Evolutionary conservation across 2,113 vertebrate genomes (phyloP), one percentile per base, ranked within the genome.

Genomic region (Herpailurus yagouaroundi): DNA sequence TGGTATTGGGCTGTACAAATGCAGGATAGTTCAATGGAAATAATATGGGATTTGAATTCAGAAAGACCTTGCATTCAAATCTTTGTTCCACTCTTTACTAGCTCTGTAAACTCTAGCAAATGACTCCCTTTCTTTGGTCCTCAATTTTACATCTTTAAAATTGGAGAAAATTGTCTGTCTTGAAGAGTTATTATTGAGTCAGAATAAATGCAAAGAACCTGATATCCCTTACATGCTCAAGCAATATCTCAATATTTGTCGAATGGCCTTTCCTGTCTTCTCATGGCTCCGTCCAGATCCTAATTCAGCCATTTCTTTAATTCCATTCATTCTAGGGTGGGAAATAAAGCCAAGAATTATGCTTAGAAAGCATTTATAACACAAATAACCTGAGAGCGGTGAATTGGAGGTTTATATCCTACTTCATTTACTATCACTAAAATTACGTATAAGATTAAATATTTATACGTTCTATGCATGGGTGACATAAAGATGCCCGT

Each of bases 241-340:
- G 57, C 81, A 93, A 14, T 91, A 48, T 83, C 63, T 66, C 36
- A 84, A 4, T 80, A 68, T 74, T 80, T 83, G 45, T 63, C 63
- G 7, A 80, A 57, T 66, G 71, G 4, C 48, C 3, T 18, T 74
- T 87, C 66, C n/a, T 86, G 27, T 92, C n/a, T 66, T 64, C 23
- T 77, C 15, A 50, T 55, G 27, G 83, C 66, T 96, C n/a, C 50
- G 36, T 69, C 52, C 21, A 80, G 83, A 92, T 63, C 29, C 50
- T 92, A 66, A 82, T 33, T 85, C 73, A 89, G 64, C 19, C 60
- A 81, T 77, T 89, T 92, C 31, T 76, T 86, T 94, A 13, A 85
- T 73, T 89, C 27, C 66, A 23, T 86, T 97, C n/a, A 68, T 83
- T 97, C 84, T 95, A 23, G 38, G 63, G 14, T 92, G 52, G 25